A percentile compares a stretch with the other conserved stretches of the same genome.
phyloP scores from a whole-genome alignment of 2,888 invertebrate species.

The Choristoneura rosaceana region DNA sequence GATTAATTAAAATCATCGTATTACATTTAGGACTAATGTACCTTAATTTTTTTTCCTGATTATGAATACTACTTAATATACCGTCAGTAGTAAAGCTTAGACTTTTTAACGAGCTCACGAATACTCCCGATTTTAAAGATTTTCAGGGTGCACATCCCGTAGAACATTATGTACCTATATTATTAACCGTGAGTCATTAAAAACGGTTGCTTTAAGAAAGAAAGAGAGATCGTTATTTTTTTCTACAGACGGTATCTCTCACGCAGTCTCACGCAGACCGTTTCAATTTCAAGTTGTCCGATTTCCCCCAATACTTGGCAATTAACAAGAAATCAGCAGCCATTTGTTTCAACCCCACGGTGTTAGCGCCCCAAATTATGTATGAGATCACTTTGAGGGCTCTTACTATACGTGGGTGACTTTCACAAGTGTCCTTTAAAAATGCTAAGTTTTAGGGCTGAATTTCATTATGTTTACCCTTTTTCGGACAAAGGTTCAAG shows the following conservation, averaged over 20 bases:
- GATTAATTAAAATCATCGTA: no score
- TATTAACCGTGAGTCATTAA: no score
- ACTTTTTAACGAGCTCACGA: no score
- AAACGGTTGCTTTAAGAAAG: background rate
- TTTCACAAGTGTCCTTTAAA: conserved; percentile 8
- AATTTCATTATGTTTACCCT: conserved; percentile 17
- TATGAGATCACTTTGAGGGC: background rate
- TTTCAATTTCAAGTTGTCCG: background rate
- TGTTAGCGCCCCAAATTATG: background rate
- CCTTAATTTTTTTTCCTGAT: no score
- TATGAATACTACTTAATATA: no score
- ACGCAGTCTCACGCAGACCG: background rate
- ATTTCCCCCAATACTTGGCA: conserved; percentile 19
- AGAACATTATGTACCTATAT: no score
- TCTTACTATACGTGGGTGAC: conserved; percentile 4
- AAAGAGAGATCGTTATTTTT: no score
- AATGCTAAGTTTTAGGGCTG: conserved; percentile 16
- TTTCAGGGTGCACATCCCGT: no score
- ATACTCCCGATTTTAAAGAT: no score
- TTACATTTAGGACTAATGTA: no score
- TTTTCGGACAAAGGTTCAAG: conserved; percentile 6
- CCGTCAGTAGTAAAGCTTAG: no score
- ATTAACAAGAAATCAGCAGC: conserved; percentile 26
- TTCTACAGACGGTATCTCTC: background rate
- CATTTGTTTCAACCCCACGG: conserved; percentile 5